These are phyloP conservation scores for Takifugu flavidus DNA, from an alignment of 2,113 vertebrate species.

Conservation along the genomic window DNA sequence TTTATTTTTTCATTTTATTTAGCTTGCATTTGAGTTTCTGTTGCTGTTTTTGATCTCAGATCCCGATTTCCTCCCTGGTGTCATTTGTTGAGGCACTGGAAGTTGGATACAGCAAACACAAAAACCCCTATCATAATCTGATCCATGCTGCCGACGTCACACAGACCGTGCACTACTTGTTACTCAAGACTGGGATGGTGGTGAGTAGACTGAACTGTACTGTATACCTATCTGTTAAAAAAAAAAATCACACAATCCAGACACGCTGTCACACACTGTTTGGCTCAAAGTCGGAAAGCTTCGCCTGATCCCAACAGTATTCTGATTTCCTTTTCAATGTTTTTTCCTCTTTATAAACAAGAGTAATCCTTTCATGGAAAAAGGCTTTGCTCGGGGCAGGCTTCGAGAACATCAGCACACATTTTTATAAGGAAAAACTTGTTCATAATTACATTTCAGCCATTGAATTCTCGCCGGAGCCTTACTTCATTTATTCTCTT, in stretches of 20 bases:
- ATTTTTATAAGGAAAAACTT: neutral
- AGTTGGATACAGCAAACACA: conserved; percentile 96
- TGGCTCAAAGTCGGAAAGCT: conserved; percentile 1
- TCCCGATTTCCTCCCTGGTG: conserved; percentile 94
- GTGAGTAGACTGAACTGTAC: conserved; percentile 73
- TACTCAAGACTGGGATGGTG: conserved; percentile 91
- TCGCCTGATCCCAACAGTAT: conserved; percentile 24
- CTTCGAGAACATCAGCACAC: conserved; percentile 18
- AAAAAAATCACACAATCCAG: neutral
- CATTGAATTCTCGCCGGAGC: neutral
- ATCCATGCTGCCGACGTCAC: conserved; percentile 96
- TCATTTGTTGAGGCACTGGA: conserved; percentile 97
- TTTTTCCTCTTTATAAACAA: conserved; percentile 2
- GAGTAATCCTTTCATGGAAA: neutral
- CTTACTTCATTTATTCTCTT: conserved; percentile 1
- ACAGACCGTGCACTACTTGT: conserved; percentile 93
- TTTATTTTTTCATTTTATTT: too few relatives aligned
- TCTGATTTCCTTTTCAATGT: conserved; percentile 33
- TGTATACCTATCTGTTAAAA: neutral
- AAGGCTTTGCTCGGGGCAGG: neutral
- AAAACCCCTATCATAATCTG: conserved; percentile 98
- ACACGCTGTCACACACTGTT: neutral
- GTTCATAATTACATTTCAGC: conserved; percentile 7
- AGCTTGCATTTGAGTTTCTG: neutral
- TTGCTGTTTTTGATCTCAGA: conserved; percentile 70